Evolutionary conservation across 2,797 vertebrate genomes (phyloP), one percentile per base, ranked within the genome.

Genomic region (Moxostoma hubbsi): DNA sequence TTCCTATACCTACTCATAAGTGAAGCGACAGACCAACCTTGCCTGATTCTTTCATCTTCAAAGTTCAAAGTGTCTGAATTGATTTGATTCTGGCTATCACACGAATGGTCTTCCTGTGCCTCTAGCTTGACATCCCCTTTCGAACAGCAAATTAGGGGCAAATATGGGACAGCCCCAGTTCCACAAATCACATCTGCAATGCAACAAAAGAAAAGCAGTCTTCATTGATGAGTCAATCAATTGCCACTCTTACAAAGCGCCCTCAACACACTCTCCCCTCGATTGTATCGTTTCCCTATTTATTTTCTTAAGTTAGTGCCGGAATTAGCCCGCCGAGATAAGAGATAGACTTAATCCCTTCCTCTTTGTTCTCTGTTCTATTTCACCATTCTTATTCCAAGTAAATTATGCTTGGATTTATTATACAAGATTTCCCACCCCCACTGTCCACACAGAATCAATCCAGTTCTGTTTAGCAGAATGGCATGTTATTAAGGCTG

Each of bases 11-110:
- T 36, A 36, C 36, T 36, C 36, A 36, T 36, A 36, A 36, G 36
- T 36, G 36, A 36, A 36, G 36, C 36, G 78, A 63, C 57, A 84
- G 74, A 82, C 80, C 80, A 81, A 82, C 82, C 84, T 71, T 80
- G 81, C 36, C 36, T 36, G 85, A 86, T 85, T 87, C 83, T 88
- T 87, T 89, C 87, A 89, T 91, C 87, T 85, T 85, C 84, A 86
- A 84, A 91, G 89, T 91, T 90, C 87, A 91, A 91, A 88, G 89
- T 89, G 88, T 90, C 89, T 86, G 85, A 88, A 90, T 89, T 86
- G 89, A 92, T 90, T 89, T 84, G 80, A 84, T 71, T 83, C 81
- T 73, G 54, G 66, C 83, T 70, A 82, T 90, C 84, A 71, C 58
- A 64, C 55, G 46, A 75, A 75, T 68, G 82, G 78, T 54, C 80